Evolutionary conservation across 2,113 vertebrate species (phyloP), one percentile per base, ranked within the genome.

Genomic region (Colius striatus): DNA sequence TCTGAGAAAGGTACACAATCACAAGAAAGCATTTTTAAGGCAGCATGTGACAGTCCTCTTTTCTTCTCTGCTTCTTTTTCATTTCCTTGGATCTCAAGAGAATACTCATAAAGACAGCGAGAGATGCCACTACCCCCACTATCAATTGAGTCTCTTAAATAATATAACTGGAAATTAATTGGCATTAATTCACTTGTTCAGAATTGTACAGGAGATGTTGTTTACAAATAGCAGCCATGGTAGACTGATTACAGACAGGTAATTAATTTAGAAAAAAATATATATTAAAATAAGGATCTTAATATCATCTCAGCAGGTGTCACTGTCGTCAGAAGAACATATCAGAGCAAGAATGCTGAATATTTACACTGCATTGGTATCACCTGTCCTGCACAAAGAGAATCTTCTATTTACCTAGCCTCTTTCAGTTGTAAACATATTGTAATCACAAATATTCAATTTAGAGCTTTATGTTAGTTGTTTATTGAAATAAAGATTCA

Each of bases 181-280:
- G 90, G 27, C 78, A 83, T 83, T 95, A 89, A 91, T 96, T 95
- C 63, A 94, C 58, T 91, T 93, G 50, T 87, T 91, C 92, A 65
- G 88, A 96, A 78, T 71, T 94, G 84, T 94, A 90, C 47, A 45
- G 20, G 58, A 93, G 82, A 95, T 73, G 94, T 88, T 95, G 65
- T 87, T 94, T 91, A 84, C 78, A 89, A 96, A 95, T 66, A 95
- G 57, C 53, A 96, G 89, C 70, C 65, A 87, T 30, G 88, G 84
- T 75, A 95, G 92, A 84, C 87, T 96, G 96, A 96, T 94, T 96
- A 58, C 19, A 17, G 84, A 92, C 60, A 74, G 63, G 84, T 82
- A 97, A 97, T 95, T 98, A 96, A 95, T 96, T 95, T 92, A 84
- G 88, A 83, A 90, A 83, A 89, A 97, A 95, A 93, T 16, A 55